A percentile compares a stretch with the other conserved stretches of the same genome.
phyloP scores from a whole-genome alignment of 2,113 vertebrate species.

The Plestiodon gilberti region DNA sequence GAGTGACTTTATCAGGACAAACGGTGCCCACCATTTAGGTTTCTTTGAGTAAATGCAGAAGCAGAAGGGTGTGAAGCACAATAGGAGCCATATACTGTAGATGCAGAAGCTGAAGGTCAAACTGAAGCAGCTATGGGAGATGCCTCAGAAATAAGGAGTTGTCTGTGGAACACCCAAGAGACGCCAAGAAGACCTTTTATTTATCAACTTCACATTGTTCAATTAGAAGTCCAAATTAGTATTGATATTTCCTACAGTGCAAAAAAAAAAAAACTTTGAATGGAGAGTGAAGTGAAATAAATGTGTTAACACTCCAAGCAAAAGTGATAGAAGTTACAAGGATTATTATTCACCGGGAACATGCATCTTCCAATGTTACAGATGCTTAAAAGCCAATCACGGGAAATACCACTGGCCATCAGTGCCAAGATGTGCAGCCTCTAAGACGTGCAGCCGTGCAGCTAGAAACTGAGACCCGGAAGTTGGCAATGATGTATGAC shows the following conservation, averaged over 20 bases:
- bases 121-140: conserved; percentile 53
- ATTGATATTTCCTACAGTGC: conserved; percentile 56
- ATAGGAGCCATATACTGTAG: conserved; percentile 46
- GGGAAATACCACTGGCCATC: conserved; percentile 27
- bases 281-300: conserved; percentile 67
- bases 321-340: conserved; percentile 61
- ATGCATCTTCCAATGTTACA: conserved; percentile 28
- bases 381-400: not conserved
- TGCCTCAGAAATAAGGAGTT: conserved; percentile 59
- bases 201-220: conserved; percentile 67
- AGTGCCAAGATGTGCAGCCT: too few species aligned
- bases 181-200: conserved; percentile 57
- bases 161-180: conserved; percentile 46
- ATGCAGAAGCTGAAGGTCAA: conserved; percentile 48
- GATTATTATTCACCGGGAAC: conserved; percentile 56
- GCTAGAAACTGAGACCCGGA: too few species aligned
- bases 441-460: too few species aligned
- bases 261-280: conserved; percentile 40
- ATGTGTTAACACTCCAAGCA: conserved; percentile 55
- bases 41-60: conserved; percentile 18
- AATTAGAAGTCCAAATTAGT: conserved; percentile 68
- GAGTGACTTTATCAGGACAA: conserved; percentile 5
- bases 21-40: not conserved
- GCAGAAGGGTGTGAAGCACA: not conserved
- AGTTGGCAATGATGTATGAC: too few species aligned